A percentile compares a stretch with the other conserved stretches of the same genome.
phyloP scores from a whole-genome alignment of 2,797 vertebrate genomes.

The Sphaeramia orbicularis region DNA sequence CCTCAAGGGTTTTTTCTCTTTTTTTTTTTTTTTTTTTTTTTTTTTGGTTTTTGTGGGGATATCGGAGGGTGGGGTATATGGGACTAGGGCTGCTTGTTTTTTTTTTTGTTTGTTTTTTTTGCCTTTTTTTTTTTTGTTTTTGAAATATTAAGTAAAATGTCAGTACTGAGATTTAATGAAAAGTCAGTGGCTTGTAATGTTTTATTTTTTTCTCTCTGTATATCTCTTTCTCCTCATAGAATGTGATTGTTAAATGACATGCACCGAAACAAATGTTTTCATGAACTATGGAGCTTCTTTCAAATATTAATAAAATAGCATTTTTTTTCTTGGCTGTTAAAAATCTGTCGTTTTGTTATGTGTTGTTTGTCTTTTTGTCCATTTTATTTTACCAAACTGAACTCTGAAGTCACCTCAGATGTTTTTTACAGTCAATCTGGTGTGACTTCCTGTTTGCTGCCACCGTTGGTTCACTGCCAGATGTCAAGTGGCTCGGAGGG shows the following conservation, averaged over 20 bases:
- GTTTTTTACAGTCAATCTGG: neutral
- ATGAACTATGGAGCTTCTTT: constrained; percentile 97
- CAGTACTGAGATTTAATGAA: constrained; percentile 94
- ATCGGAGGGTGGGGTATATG: constrained; percentile 36
- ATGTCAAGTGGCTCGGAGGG: constrained; percentile 27
- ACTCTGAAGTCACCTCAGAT: neutral
- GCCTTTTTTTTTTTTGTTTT: constrained; percentile 73
- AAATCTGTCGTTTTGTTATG: constrained; percentile 46
- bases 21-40: constrained; percentile 48
- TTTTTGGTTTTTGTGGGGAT: constrained; percentile 41
- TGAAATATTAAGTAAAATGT: constrained; percentile 89
- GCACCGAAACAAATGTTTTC: constrained; percentile 94
- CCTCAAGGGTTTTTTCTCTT: constrained; percentile 75
- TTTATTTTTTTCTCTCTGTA: constrained; percentile 89
- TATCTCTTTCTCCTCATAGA: constrained; percentile 97
- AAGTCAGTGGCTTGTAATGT: constrained; percentile 95
- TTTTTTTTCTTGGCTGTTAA: constrained; percentile 94
- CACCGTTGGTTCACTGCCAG: neutral
- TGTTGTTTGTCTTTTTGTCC: constrained; percentile 2
- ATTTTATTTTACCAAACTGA: neutral
- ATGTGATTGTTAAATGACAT: constrained; percentile 98
- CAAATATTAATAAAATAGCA: constrained; percentile 97
- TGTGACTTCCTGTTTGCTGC: constrained; percentile 10
- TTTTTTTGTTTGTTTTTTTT: constrained; percentile 54
- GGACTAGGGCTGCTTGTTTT: constrained; percentile 76